phyloP scores from a whole-genome alignment of 2,888 invertebrate species.

The Aphidius colemani region DNA sequence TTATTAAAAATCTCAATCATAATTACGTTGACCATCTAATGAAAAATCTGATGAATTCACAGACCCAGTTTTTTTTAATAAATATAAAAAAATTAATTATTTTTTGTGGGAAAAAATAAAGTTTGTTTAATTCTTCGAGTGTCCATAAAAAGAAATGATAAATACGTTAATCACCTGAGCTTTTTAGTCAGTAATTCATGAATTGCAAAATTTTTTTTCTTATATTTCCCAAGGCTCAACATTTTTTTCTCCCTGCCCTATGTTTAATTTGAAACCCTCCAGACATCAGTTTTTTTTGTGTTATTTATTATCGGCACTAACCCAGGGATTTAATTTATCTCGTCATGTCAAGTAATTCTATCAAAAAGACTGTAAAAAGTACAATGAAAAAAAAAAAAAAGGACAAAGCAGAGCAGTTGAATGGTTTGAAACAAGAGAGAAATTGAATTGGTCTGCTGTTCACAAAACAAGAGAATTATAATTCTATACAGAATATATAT shows the following conservation, averaged over 20 bases:
- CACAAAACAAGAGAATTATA: conserved; percentile 28
- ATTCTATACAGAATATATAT: conserved; percentile 23
- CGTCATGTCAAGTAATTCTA: conserved; percentile 13
- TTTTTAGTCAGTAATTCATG: too few relatives aligned
- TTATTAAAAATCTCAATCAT: too few relatives aligned
- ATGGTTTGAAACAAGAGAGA: conserved; percentile 3
- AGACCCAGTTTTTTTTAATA: too few relatives aligned
- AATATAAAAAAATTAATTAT: too few relatives aligned
- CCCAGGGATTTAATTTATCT: conserved; percentile 28
- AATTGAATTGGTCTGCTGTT: conserved; percentile 26
- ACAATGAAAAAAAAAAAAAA: conserved; percentile 21
- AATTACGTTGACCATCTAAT: too few relatives aligned
- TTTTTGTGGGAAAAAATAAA: too few relatives aligned
- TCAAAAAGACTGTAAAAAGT: conserved; percentile 9
- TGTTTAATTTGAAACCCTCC: not conserved
- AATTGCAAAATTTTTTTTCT: not conserved
- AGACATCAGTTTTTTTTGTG: conserved; percentile 11
- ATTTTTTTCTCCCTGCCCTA: not conserved
- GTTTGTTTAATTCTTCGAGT: too few relatives aligned
- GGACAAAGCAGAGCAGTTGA: conserved; percentile 29
- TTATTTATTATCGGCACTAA: conserved; percentile 22
- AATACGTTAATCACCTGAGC: too few relatives aligned
- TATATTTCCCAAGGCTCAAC: not conserved
- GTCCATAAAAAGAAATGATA: too few relatives aligned
- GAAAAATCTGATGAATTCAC: too few relatives aligned